Evolutionary conservation across 2,797 vertebrate genomes (phyloP), one percentile per base, ranked within the genome.

Genomic region (Ataeniobius toweri): DNA sequence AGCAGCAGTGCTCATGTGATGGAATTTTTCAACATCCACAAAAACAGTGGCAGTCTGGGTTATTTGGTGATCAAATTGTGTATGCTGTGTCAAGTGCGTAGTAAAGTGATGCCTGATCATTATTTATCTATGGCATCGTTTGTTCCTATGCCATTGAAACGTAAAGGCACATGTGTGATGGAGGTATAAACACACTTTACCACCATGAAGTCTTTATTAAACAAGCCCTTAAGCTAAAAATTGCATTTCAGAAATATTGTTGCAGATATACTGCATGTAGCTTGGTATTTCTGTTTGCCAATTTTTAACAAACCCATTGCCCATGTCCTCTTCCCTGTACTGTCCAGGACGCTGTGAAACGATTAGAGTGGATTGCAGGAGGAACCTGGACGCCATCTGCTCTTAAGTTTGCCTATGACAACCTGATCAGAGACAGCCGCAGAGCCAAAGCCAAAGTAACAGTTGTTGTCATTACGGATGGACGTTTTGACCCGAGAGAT

Each of bases 361-460:
- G 94, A 31, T 91, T 99, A 20, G 97, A 99, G 89, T 99, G 98
- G 98, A 99, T 99, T 0, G 98, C 98, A 0, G 98, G 98, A 5
- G 98, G 98, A 89, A 99, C 98, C 0, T 99, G 96, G 96, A 99
- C 98, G 0, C 98, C 97, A 0, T 99, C 98, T 0, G 98, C 98
- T 73, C 96, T 99, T 76, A 98, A 98, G 80, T 99, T 96, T 39
- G 97, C 98, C 85, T 99, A 99, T 18, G 96, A 99, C 83, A 91
- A 96, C 82, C 95, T 99, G 86, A 99, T 99, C 91, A 96, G 96
- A 82, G 97, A 97, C 82, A 97, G 97, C 91, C 96, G 93, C 81
- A 94, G 98, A 72, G 70, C 96, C 74, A 98, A 96, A 75, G 97
- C 98, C 73, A 97, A 97, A 0, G 97, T 99, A 81, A 97, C 97